Evolutionary conservation across 2,888 invertebrate species (phyloP).

Genomic region (Thumatha senex): DNA sequence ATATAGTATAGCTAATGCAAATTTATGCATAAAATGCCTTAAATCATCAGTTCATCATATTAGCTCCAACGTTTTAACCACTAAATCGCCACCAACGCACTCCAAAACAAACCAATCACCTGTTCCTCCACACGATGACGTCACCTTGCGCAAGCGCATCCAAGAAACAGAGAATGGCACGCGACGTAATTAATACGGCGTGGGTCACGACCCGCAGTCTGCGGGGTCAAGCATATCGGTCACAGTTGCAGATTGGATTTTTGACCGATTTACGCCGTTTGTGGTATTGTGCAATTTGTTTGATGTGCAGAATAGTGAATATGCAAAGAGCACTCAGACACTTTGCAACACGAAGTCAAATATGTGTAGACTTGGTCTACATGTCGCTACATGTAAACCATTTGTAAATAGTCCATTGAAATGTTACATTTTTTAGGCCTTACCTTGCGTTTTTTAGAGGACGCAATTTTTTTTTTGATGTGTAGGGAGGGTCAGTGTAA

Average conservation of each 20-base stretch:
- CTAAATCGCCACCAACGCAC: neutral
- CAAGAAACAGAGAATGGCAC: constrained; percentile 41
- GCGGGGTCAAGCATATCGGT: constrained; percentile 20
- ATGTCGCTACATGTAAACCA: too few species aligned
- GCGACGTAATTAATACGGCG: constrained; percentile 43
- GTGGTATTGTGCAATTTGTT: constrained; percentile 23
- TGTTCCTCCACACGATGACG: constrained; percentile 23
- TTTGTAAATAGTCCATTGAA: too few species aligned
- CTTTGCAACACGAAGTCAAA: neutral
- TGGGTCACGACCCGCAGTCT: constrained; percentile 27
- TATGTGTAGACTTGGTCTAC: too few species aligned
- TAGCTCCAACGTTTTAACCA: neutral
- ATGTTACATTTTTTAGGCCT: too few species aligned
- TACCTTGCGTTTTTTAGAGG: too few species aligned
- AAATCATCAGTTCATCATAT: neutral
- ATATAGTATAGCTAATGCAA: too few species aligned
- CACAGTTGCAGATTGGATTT: constrained; percentile 28
- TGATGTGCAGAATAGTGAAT: neutral
- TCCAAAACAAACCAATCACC: constrained; percentile 20
- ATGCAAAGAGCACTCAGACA: neutral
- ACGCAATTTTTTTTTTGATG: too few species aligned
- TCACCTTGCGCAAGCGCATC: constrained; percentile 39
- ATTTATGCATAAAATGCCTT: neutral
- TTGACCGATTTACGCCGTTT: constrained; percentile 29
- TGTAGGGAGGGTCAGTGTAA: too few species aligned